phyloP scores from a whole-genome alignment of 2,888 invertebrate genomes.

The Philhelius pedissequus region DNA sequence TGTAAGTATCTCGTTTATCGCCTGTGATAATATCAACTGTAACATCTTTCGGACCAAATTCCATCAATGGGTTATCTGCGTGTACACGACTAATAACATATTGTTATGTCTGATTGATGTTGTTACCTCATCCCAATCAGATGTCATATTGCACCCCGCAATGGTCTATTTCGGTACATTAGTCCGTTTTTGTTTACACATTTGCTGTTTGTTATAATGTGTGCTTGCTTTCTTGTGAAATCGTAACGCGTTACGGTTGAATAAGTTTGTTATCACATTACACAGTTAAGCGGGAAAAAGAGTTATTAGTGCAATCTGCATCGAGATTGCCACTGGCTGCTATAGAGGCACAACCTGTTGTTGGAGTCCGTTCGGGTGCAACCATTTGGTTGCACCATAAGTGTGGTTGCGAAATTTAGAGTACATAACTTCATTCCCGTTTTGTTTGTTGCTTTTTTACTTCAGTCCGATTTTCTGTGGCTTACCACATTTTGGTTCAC shows the following conservation, averaged over 20 bases:
- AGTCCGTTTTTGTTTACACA: background rate
- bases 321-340: slow-evolving; percentile 42
- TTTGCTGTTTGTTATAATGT: background rate
- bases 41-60: slow-evolving; percentile 30
- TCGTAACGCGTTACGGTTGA: slow-evolving; percentile 45
- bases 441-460: background rate
- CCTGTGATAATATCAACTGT: background rate
- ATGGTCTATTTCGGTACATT: background rate
- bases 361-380: slow-evolving; percentile 5
- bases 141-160: background rate
- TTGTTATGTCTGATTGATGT: slow-evolving; percentile 17
- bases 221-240: slow-evolving; percentile 34
- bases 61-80: background rate
- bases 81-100: slow-evolving; percentile 22
- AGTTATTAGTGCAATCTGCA: slow-evolving; percentile 51
- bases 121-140: slow-evolving; percentile 14
- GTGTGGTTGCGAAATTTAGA: slow-evolving; percentile 51
- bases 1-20: slow-evolving; percentile 74
- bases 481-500: slow-evolving; percentile 4
- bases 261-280: slow-evolving; percentile 60
- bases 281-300: slow-evolving; percentile 43
- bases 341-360: slow-evolving; percentile 31
- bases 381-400: slow-evolving; percentile 35
- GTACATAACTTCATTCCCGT: background rate
- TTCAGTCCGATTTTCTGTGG: slow-evolving; percentile 18